Percentiles rank a stretch among this genome's conserved stretches.
Evolutionary conservation across 2,113 vertebrate species (phyloP).

Genomic region (Agelaius phoeniceus): DNA sequence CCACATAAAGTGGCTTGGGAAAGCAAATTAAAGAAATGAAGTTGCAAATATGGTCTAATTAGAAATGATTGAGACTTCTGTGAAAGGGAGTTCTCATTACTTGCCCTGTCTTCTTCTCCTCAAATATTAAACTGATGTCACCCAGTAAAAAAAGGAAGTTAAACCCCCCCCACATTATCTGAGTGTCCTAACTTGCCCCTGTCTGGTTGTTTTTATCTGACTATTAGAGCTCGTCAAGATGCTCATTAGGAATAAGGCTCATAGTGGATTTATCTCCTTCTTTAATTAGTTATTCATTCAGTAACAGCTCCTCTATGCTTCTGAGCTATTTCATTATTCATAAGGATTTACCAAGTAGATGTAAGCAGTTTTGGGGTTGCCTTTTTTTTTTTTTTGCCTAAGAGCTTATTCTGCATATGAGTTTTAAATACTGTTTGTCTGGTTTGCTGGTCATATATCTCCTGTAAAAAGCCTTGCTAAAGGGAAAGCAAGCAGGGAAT

Average conservation of each 20-base stretch:
- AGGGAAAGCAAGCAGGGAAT: not conserved
- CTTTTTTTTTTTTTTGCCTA: not conserved
- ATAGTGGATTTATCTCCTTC: constrained; percentile 15
- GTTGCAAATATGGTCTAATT: constrained; percentile 8
- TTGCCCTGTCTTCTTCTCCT: not conserved
- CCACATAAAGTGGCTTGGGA: not conserved
- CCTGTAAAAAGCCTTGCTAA: not conserved
- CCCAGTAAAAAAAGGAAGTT: not conserved
- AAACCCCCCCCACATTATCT: rapidly evolving
- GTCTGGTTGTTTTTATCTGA: not conserved
- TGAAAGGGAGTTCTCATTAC: not conserved
- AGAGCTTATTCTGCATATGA: not conserved
- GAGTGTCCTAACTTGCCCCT: constrained; percentile 12
- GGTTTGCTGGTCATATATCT: not conserved
- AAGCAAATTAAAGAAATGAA: constrained; percentile 17
- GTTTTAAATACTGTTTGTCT: constrained; percentile 20
- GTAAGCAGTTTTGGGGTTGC: not conserved
- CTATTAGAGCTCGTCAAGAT: not conserved
- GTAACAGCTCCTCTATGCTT: not conserved
- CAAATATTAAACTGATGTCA: not conserved
- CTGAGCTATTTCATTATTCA: constrained; percentile 44
- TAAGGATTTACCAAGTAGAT: constrained; percentile 20
- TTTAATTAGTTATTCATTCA: constrained; percentile 51
- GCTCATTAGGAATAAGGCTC: not conserved
- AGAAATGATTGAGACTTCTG: not conserved